phyloP scores from a whole-genome alignment of 2,888 invertebrate genomes.

The Latheticus oryzae region DNA sequence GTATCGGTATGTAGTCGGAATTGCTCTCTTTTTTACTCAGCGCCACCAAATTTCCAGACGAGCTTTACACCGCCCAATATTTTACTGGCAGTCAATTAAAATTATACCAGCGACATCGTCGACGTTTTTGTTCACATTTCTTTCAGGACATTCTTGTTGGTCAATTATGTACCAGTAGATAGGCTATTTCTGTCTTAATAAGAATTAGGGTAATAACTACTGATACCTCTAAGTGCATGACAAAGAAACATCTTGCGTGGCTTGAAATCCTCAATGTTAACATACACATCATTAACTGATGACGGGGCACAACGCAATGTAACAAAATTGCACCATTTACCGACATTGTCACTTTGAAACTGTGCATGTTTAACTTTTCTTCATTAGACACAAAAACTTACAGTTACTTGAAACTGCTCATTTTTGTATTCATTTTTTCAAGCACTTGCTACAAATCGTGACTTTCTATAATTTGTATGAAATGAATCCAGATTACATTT shows the following conservation, averaged over 20 bases:
- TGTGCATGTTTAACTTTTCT: too few relatives aligned
- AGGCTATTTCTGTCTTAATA: slow-evolving; percentile 23
- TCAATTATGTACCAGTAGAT: slow-evolving; percentile 31
- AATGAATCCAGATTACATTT: too few relatives aligned
- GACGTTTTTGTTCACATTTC: slow-evolving; percentile 22
- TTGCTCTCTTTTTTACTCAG: slow-evolving; percentile 53
- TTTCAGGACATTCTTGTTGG: slow-evolving; percentile 28
- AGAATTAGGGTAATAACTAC: slow-evolving; percentile 28
- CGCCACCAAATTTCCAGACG: slow-evolving; percentile 55
- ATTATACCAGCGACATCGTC: slow-evolving; percentile 46
- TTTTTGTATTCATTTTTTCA: too few relatives aligned
- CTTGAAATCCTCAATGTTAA: slow-evolving; percentile 19
- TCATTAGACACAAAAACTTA: too few relatives aligned
- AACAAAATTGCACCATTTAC: slow-evolving; percentile 3
- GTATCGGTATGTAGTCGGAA: slow-evolving; percentile 55
- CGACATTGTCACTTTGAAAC: too few relatives aligned
- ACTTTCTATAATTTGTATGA: too few relatives aligned
- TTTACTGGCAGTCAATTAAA: slow-evolving; percentile 56
- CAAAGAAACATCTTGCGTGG: slow-evolving; percentile 48
- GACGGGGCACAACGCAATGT: slow-evolving; percentile 7
- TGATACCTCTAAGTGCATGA: slow-evolving; percentile 37
- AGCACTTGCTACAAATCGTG: too few relatives aligned
- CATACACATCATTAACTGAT: slow-evolving; percentile 10
- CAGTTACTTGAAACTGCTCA: too few relatives aligned
- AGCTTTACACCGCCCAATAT: slow-evolving; percentile 53